Base-by-base conservation (phyloP, 2,797 vertebrate genomes). In the Emydoidea blandingii region DNA sequence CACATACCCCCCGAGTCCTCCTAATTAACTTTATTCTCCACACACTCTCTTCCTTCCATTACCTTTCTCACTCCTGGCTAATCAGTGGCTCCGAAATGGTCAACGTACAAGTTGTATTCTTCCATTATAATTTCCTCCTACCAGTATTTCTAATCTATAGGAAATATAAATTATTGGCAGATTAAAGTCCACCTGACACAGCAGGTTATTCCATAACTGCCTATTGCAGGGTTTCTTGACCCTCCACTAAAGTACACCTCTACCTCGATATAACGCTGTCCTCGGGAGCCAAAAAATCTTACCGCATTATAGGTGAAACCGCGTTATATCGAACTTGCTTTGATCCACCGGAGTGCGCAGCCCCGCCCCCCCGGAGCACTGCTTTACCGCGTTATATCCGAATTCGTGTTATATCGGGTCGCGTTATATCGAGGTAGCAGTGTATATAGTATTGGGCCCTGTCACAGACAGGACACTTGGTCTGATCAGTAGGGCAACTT, bases 51-150 rank as follows among this genome's bases (percentile, higher is more conserved):
- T 68, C 74, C 29, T 93, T n/a, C 56, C 56, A 68, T 0, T 0
- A 0, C n/a, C 52, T 59, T 87, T 44, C 79, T 89, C 79, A 8
- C 1, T 68, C 29, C 23, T 0, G 2, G 0, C 47, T 34, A 21
- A 52, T 6, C n/a, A 21, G 44, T 72, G 54, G 21, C 12, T 7
- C 72, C 89, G 23, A 81, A 72, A 56, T 54, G 5, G 25, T 52
- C 79, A 34, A 2, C 44, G 23, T 41, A 88, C 6, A 53, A 92
- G 11, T 81, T 14, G 4, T 7, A 16, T 83, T 86, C 87, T 80
- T 37, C 79, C 76, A 82, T 44, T 10, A 72, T 3, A 83, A 14
- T 49, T 89, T 88, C 41, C 37, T 82, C n/a, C 6, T 82, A 31
- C 2, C 0, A 47, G 25, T 76, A 47, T 86, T 90, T 93, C 80